A percentile compares a stretch with the other conserved stretches of the same genome.
Evolutionary conservation across 2,888 invertebrate species (phyloP).

Genomic region (Morpho deidamia): DNA sequence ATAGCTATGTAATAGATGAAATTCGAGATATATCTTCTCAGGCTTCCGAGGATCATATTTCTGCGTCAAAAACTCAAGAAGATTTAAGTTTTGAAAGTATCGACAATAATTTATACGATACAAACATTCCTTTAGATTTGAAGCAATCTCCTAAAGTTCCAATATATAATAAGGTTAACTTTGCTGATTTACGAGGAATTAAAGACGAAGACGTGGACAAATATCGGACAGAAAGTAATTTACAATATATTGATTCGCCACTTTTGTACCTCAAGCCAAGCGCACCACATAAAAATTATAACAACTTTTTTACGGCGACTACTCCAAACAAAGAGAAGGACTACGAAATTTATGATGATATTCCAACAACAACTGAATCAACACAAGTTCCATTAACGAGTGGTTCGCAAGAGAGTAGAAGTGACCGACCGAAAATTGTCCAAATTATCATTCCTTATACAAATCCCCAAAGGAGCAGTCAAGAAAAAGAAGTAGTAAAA

Average conservation of each 20-base stretch:
- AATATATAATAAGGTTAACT: slow-evolving; percentile 49
- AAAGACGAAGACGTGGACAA: slow-evolving; percentile 66
- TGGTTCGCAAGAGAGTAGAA: slow-evolving; percentile 50
- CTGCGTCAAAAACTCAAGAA: slow-evolving; percentile 56
- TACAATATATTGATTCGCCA: slow-evolving; percentile 79
- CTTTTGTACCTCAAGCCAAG: slow-evolving; percentile 72
- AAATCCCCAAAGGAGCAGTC: slow-evolving; percentile 54
- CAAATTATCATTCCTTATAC: slow-evolving; percentile 92
- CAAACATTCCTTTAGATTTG: slow-evolving; percentile 43
- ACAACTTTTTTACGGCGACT: slow-evolving; percentile 53
- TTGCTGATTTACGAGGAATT: slow-evolving; percentile 62
- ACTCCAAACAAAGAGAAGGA: slow-evolving; percentile 48
- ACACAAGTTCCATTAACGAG: slow-evolving; percentile 34
- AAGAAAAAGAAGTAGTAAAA: slow-evolving; percentile 26
- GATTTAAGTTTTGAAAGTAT: slow-evolving; percentile 68
- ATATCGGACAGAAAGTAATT: slow-evolving; percentile 63
- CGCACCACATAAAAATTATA: slow-evolving; percentile 75
- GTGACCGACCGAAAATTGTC: slow-evolving; percentile 80
- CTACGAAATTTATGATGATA: slow-evolving; percentile 66
- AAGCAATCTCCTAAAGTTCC: slow-evolving; percentile 38
- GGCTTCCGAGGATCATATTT: slow-evolving; percentile 67
- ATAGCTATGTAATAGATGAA: slow-evolving; percentile 55
- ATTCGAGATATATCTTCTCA: slow-evolving; percentile 74
- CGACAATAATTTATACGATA: slow-evolving; percentile 54
- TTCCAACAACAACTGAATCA: slow-evolving; percentile 44